phyloP scores from a whole-genome alignment of 2,888 invertebrate species.

The Stomorhina lunata region DNA sequence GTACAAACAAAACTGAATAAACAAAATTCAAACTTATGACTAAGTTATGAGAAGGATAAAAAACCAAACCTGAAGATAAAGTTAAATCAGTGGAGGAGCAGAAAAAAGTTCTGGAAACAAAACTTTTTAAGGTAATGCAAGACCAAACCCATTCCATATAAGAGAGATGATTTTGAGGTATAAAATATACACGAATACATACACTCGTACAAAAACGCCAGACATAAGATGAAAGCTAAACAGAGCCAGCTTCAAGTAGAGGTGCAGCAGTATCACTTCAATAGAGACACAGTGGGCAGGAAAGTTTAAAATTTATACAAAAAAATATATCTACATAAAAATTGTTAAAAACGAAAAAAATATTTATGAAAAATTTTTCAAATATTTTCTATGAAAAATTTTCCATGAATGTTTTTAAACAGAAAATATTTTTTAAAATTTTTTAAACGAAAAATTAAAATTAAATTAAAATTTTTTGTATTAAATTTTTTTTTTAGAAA shows the following conservation, averaged over 20 bases:
- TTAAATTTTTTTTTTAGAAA: no score
- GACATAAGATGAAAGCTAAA: constrained; percentile 63
- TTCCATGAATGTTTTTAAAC: background rate
- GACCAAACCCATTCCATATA: constrained; percentile 65
- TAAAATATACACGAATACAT: constrained; percentile 37
- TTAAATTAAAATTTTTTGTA: no score
- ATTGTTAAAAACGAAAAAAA: background rate
- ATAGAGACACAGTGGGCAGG: constrained; percentile 20
- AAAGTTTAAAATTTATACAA: background rate
- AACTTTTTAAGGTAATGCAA: constrained; percentile 65
- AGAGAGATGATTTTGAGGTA: constrained; percentile 54
- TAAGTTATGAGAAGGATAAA: constrained; percentile 65
- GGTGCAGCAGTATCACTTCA: constrained; percentile 58
- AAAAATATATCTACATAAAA: background rate
- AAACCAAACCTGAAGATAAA: constrained; percentile 42
- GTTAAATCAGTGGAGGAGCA: background rate
- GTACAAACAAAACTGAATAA: constrained; percentile 60
- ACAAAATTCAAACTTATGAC: constrained; percentile 65
- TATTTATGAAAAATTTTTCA: background rate
- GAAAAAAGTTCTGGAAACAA: constrained; percentile 51
- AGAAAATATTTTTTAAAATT: background rate
- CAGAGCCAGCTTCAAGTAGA: constrained; percentile 52
- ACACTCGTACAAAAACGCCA: constrained; percentile 43
- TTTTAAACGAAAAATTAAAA: no score
- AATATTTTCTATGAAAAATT: background rate